phyloP scores from a whole-genome alignment of 2,888 invertebrate genomes.

The Tinea trinotella region DNA sequence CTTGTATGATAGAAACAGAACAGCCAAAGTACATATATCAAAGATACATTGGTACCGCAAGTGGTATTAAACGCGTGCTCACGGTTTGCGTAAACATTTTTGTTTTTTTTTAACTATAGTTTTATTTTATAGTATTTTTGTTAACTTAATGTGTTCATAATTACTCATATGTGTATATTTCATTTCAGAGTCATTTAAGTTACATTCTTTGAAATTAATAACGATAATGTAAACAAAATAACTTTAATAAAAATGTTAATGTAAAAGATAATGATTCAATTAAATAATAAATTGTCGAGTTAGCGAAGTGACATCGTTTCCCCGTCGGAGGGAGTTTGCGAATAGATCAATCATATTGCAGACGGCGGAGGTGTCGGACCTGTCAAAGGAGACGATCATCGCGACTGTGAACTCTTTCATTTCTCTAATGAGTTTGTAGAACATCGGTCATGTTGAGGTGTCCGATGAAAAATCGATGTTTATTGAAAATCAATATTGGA shows the following conservation, averaged over 20 bases:
- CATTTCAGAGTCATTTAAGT: too few relatives aligned
- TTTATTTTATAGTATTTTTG: too few relatives aligned
- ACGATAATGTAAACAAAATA: too few relatives aligned
- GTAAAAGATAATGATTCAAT: constrained; percentile 6
- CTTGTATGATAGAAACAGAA: too few relatives aligned
- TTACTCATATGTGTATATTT: too few relatives aligned
- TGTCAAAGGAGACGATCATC: constrained; percentile 30
- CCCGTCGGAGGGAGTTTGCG: constrained; percentile 18
- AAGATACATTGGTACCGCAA: too few relatives aligned
- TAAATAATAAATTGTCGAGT: constrained; percentile 15
- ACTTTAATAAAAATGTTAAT: background rate
- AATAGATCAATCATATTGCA: constrained; percentile 49
- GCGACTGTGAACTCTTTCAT: constrained; percentile 64
- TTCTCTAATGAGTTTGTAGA: constrained; percentile 57
- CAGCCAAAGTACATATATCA: too few relatives aligned
- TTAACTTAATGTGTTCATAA: too few relatives aligned
- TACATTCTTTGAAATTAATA: too few relatives aligned
- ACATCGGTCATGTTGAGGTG: background rate
- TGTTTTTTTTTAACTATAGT: too few relatives aligned
- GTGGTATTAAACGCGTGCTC: too few relatives aligned
- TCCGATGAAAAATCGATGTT: constrained; percentile 15
- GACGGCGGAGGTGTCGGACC: constrained; percentile 24
- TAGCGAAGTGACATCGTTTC: constrained; percentile 7
- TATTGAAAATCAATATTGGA: background rate
- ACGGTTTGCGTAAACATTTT: too few relatives aligned